phyloP scores from a whole-genome alignment of 2,888 invertebrate genomes.

The Magallana nippona region DNA sequence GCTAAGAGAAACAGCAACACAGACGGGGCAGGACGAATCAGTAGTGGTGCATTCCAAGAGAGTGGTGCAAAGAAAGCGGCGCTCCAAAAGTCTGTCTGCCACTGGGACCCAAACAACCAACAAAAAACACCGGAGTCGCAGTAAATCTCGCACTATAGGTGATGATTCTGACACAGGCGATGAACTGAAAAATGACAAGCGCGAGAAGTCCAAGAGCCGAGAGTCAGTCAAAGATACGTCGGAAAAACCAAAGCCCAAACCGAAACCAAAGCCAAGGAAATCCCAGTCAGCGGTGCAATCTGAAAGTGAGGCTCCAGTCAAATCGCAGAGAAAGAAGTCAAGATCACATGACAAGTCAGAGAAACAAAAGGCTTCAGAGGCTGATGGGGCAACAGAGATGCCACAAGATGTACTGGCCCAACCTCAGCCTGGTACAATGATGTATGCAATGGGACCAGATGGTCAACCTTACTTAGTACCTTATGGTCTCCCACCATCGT shows the following conservation, averaged over 20 bases:
- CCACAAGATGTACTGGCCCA: slow-evolving; percentile 43
- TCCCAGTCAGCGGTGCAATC: slow-evolving; percentile 47
- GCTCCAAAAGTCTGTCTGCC: slow-evolving; percentile 63
- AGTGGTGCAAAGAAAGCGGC: slow-evolving; percentile 56
- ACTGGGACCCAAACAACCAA: slow-evolving; percentile 62
- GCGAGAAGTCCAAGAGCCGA: slow-evolving; percentile 42
- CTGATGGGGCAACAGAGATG: neutral
- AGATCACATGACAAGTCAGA: slow-evolving; percentile 36
- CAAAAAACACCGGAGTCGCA: slow-evolving; percentile 41
- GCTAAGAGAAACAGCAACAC: slow-evolving; percentile 70
- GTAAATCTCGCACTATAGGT: slow-evolving; percentile 32
- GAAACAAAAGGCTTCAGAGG: slow-evolving; percentile 14
- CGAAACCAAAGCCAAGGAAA: slow-evolving; percentile 67
- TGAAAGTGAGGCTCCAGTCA: slow-evolving; percentile 36
- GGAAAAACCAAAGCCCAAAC: slow-evolving; percentile 56
- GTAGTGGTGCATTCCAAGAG: slow-evolving; percentile 59
- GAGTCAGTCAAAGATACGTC: slow-evolving; percentile 34
- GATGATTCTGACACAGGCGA: slow-evolving; percentile 36
- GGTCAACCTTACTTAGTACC: slow-evolving; percentile 46
- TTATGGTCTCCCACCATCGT: slow-evolving; percentile 45
- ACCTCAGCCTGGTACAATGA: slow-evolving; percentile 48
- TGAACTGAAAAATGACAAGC: slow-evolving; percentile 39
- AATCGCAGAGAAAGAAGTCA: slow-evolving; percentile 41
- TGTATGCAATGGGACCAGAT: slow-evolving; percentile 48
- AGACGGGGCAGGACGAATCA: slow-evolving; percentile 64